Base-by-base conservation (phyloP, 2,888 invertebrate genomes). In the Drosophila atripex region DNA sequence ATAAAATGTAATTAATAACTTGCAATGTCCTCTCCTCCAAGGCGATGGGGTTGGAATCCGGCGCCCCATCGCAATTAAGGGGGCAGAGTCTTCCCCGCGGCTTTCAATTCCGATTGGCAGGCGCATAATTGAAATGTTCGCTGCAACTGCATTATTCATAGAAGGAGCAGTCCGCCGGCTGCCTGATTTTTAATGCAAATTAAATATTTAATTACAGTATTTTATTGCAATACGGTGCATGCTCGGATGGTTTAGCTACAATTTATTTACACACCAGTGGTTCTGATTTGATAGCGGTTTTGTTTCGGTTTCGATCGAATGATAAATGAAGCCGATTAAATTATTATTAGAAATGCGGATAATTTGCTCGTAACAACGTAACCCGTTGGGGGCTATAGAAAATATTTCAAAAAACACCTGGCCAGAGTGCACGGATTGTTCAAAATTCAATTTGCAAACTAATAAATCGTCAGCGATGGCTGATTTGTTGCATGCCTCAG, bases 1-100 rank as follows among this genome's bases (percentile, higher is more conserved):
- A 60, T 76, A 64, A 73, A 73, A 63, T 71, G 68, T 77, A 83
- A 83, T 83, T 83, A 83, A 83, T 86, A 88, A 77, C 71, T 71
- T 73, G 57, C 46, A 35, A 47, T 71, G 51, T 71, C 51, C 60
- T 59, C 21, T 35, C 49, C 57, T 50, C 30, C 2, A 30, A 56
- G 43, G 2, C 41, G 47, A 6, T 14, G 30, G 16, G n/a, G 49
- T 25, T 28, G 2, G 1, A 21, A 21, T 14, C 28, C 32, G 14
- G 11, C 28, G 11, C 28, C 45, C 21, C 25, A 9, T 63, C 23
- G 28, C 21, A 16, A 14, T 35, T 11, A 18, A 16, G 8, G 35
- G 66, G 45, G 53, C n/a, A 7, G 14, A n/a, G 16, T 28, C 57
- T 12, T 14, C 35, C 53, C 66, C 11, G 32, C 16, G 47, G 30